Percentiles rank a stretch among this genome's conserved stretches.
phyloP scores from a whole-genome alignment of 2,797 vertebrate species.

The Vespertilio murinus region DNA sequence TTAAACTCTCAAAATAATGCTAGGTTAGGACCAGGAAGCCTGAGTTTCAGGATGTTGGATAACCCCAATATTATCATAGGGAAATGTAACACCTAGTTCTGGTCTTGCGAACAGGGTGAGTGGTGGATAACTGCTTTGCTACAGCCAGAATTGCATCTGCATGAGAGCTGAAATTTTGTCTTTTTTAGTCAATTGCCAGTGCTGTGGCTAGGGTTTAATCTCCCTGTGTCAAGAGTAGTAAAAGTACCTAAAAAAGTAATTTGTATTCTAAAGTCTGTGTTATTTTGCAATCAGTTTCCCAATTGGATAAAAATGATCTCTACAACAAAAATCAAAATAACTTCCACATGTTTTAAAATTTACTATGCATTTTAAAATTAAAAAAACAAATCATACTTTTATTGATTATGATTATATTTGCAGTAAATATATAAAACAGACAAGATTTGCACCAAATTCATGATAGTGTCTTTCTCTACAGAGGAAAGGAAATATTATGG shows the following conservation, averaged over 20 bases:
- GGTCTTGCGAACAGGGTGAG: neutral
- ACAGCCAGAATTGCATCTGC: neutral
- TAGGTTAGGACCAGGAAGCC: neutral
- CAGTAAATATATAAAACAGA: conserved; percentile 40
- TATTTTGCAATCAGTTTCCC: neutral
- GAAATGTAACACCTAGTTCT: neutral
- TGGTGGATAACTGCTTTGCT: neutral
- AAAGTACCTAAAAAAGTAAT: neutral
- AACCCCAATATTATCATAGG: neutral
- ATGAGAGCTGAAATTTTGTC: neutral
- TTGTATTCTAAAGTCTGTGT: neutral
- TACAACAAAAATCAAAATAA: conserved; percentile 8
- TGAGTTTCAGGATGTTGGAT: neutral
- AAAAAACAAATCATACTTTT: neutral
- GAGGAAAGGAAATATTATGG: neutral
- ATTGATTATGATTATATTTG: conserved; percentile 3
- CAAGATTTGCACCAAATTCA: conserved; percentile 31
- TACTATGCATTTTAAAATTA: neutral
- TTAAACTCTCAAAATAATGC: neutral
- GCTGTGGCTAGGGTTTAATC: neutral
- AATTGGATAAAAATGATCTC: neutral
- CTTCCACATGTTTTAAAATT: conserved; percentile 31
- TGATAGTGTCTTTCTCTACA: neutral
- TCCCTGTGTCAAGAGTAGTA: neutral
- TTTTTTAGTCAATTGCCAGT: neutral